Evolutionary conservation across 2,113 vertebrate species (phyloP), one percentile per base, ranked within the genome.

Genomic region (Lophochroa leadbeateri): DNA sequence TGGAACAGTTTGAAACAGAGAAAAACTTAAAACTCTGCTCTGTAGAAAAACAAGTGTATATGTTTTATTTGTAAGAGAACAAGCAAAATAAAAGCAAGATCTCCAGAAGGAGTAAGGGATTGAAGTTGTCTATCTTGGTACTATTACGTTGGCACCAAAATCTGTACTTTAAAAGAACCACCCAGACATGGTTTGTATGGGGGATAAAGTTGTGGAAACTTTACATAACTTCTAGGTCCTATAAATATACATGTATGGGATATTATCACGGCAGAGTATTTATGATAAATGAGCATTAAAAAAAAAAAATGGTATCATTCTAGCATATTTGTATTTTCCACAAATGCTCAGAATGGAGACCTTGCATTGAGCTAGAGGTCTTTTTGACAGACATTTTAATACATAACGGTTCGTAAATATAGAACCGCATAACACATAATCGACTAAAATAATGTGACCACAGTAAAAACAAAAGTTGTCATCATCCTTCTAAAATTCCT

Each of bases 371-470:
- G 28, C 53, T 33, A 84, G 28, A 72, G 16, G 3, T 35, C 20
- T 71, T 74, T 52, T 53, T 81, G 49, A 71, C 47, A 87, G 41
- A 39, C 4, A 68, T 84, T 87, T 87, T 72, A 53, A 39, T 39
- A 25, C 12, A 11, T 37, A 37, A 46, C 46, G 0, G 23, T 61
- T 76, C 35, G 17, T 27, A 71, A 71, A 53, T 75, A 24, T n/a
- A 39, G 60, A 53, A 46, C 37, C 7, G n/a, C 3, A 20, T 41
- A 79, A 50, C 10, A 37, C 19, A 60, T 10, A 44, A 44, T 33
- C 28, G 17, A 82, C 35, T 43, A 19, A 0, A 2, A 2, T 17
- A 46, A 55, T 16, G 6, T 47, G 24, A 72, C 4, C 37, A 47
- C 3, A 46, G 13, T 57, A 47, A 82, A 25, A 77, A 44, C 12